Evolutionary conservation across 2,797 vertebrate genomes (phyloP).

Genomic region (Agapornis canus): DNA sequence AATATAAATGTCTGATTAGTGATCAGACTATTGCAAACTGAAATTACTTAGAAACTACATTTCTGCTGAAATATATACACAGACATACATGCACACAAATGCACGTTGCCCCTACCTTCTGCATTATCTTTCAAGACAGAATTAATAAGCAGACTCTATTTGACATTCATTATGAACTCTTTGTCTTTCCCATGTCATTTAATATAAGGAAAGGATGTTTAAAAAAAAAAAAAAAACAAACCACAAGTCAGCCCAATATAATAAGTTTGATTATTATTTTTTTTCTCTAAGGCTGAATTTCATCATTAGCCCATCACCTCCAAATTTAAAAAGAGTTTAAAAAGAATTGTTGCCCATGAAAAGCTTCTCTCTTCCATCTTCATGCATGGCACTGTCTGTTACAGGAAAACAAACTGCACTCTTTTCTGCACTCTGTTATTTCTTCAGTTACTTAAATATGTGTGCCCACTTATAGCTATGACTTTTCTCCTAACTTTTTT

Average conservation of each 20-base stretch:
- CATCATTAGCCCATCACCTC: not conserved
- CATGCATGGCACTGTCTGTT: not conserved
- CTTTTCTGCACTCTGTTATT: not conserved
- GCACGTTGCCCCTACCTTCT: accelerated
- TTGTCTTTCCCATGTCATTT: not conserved
- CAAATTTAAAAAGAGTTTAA: not conserved
- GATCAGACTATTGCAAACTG: not conserved
- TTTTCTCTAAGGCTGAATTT: not conserved
- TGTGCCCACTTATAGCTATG: not conserved
- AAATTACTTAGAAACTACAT: not conserved
- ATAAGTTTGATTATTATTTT: not conserved
- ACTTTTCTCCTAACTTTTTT: not conserved
- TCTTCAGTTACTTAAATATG: not conserved
- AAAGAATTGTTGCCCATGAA: not conserved
- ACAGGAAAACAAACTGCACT: not conserved
- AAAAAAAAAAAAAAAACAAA: not conserved
- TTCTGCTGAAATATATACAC: not conserved
- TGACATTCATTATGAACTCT: not conserved
- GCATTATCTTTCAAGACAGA: not conserved
- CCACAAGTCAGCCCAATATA: not conserved
- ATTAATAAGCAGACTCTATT: not conserved
- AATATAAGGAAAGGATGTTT: not conserved
- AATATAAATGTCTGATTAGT: not conserved
- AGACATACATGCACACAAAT: not conserved
- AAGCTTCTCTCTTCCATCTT: not conserved